Conservation (phyloP, 2,113 vertebrate species). For the Callithrix jacchus region DNA sequence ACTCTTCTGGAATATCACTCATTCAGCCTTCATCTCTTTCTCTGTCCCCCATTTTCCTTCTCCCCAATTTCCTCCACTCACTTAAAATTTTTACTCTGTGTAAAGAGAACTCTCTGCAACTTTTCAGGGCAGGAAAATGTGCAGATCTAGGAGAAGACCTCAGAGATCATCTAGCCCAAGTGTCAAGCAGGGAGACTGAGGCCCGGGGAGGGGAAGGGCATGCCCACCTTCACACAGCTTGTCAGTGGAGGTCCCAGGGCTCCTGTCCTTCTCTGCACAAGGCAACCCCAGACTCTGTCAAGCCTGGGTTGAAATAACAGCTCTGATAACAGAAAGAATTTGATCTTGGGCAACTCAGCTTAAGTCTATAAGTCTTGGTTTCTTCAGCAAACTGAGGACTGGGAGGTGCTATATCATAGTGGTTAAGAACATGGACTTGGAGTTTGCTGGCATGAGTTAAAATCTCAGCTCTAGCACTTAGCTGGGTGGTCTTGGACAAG, state of each 20-base stretch:
- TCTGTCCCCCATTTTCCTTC: not conserved
- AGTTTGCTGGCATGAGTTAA: no score
- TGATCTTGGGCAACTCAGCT: not conserved
- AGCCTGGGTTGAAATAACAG: not conserved
- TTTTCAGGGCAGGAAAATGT: not conserved
- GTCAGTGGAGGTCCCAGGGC: not conserved
- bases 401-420: fast-evolving
- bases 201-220: no score
- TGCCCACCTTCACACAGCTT: not conserved
- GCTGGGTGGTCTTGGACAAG: not conserved
- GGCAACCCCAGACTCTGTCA: not conserved
- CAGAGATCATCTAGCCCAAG: not conserved
- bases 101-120: no score
- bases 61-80: not conserved
- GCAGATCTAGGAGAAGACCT: not conserved
- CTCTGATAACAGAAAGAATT: not conserved
- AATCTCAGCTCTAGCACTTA: not conserved
- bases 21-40: not conserved
- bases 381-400: not conserved
- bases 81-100: not conserved
- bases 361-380: not conserved
- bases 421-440: not conserved
- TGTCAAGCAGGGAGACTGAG: not conserved
- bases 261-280: no score
- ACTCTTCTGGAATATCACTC: not conserved